Evolutionary conservation across 2,113 vertebrate genomes (phyloP).

Genomic region (Rhizomys pruinosus): DNA sequence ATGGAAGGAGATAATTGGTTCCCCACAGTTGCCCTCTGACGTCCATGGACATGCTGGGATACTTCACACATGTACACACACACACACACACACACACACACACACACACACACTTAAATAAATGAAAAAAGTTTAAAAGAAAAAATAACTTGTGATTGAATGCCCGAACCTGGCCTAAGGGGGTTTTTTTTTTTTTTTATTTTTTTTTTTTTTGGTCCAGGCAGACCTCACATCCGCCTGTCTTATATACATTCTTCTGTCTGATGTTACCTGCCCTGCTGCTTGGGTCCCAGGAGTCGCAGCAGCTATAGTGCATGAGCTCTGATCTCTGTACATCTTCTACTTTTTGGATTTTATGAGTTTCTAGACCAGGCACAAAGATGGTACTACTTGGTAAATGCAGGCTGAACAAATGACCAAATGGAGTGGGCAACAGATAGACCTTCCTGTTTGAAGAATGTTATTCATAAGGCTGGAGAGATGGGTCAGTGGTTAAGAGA

Average conservation of each 20-base stretch:
- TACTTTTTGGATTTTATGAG: background rate
- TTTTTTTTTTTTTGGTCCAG: background rate
- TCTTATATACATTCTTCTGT: background rate
- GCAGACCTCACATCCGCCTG: background rate
- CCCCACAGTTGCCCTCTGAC: background rate
- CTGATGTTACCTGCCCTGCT: too few relatives aligned
- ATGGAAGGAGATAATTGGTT: too few relatives aligned
- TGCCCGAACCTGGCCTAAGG: background rate
- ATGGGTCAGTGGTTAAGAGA: too few relatives aligned
- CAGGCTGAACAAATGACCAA: background rate
- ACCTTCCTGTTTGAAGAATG: background rate
- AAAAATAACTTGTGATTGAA: background rate
- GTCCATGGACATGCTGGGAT: background rate
- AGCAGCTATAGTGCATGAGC: background rate
- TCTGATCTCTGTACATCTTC: background rate
- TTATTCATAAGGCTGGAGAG: background rate
- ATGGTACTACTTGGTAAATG: background rate
- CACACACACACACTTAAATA: background rate
- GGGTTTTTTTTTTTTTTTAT: background rate
- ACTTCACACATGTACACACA: too few relatives aligned
- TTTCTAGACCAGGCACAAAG: background rate
- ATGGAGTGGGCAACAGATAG: background rate
- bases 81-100: accelerated
- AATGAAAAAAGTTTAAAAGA: background rate
- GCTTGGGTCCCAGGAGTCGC: background rate